A percentile compares a stretch with the other conserved stretches of the same genome.
phyloP scores from a whole-genome alignment of 2,113 vertebrate genomes.

The Cervus canadensis region DNA sequence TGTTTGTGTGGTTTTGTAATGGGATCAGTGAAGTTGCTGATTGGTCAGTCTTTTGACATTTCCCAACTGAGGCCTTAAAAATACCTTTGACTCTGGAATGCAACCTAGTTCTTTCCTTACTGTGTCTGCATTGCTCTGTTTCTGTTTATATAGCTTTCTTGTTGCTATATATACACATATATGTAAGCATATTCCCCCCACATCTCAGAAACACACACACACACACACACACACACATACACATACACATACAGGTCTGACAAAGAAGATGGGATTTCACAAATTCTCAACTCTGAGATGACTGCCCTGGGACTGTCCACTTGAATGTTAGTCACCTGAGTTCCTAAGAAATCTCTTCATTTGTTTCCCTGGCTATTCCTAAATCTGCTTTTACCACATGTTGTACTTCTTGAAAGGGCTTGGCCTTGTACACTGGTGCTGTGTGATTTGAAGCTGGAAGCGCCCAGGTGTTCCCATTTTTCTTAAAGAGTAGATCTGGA shows the following conservation, averaged over 20 bases:
- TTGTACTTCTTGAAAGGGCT: slow-evolving; percentile 10
- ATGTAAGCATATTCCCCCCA: background rate
- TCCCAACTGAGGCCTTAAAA: slow-evolving; percentile 33
- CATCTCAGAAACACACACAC: background rate
- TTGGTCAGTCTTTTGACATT: slow-evolving; percentile 35
- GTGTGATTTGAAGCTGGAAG: slow-evolving; percentile 5
- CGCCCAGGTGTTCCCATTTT: background rate
- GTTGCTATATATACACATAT: background rate
- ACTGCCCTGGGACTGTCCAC: background rate
- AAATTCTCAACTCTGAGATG: background rate
- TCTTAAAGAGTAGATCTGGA: background rate
- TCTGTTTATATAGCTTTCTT: slow-evolving; percentile 50
- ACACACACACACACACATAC: too few species aligned
- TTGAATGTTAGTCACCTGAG: background rate
- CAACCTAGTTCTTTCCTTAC: slow-evolving; percentile 45
- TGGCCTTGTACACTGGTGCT: slow-evolving; percentile 7
- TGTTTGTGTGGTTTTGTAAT: slow-evolving; percentile 65
- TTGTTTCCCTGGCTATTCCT: background rate
- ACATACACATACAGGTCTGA: background rate
- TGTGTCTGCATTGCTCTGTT: slow-evolving; percentile 71
- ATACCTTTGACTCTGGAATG: slow-evolving; percentile 55
- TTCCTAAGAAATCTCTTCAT: background rate
- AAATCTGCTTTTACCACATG: background rate
- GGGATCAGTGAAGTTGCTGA: slow-evolving; percentile 46
- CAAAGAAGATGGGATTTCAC: background rate